Conservation (phyloP, 2,888 invertebrate genomes). For the Eretmocerus hayati region DNA sequence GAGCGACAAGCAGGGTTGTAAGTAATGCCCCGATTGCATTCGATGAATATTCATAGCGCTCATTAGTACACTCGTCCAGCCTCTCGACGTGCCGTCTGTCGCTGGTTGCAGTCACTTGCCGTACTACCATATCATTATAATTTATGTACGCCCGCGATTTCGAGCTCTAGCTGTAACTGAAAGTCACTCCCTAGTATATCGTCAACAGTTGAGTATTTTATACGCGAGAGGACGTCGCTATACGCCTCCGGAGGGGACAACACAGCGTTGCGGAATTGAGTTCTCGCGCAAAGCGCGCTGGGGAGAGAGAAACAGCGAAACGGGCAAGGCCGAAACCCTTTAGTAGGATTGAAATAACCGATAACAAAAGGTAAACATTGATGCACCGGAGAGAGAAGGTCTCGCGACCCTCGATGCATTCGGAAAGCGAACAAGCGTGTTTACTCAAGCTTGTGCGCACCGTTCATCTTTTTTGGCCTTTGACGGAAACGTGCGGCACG, state of each 20-base stretch:
- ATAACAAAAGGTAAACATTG: constrained; percentile 21
- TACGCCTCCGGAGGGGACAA: not conserved
- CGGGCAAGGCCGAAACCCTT: constrained; percentile 12
- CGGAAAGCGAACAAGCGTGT: constrained; percentile 18
- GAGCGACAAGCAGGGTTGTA: no score
- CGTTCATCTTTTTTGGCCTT: constrained; percentile 14
- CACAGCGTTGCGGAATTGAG: constrained; percentile 4
- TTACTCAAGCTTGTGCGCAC: constrained; percentile 15
- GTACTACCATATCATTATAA: no score
- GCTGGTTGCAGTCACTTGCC: no score
- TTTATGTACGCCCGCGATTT: no score
- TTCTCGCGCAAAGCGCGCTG: not conserved
- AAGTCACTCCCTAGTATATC: no score
- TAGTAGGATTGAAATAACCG: constrained; percentile 19
- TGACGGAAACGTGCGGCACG: not conserved
- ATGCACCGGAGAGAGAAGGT: not conserved
- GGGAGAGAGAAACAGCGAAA: not conserved
- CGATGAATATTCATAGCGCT: no score
- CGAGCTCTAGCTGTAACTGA: no score
- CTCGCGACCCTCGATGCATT: not conserved
- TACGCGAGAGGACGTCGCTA: no score
- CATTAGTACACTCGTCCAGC: no score
- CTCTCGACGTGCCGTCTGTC: no score
- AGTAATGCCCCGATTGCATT: no score
- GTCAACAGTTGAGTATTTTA: no score